Percentiles rank a stretch among this genome's conserved stretches.
phyloP scores from a whole-genome alignment of 1,140 invertebrate species.

The Meloidogyne exigua region DNA sequence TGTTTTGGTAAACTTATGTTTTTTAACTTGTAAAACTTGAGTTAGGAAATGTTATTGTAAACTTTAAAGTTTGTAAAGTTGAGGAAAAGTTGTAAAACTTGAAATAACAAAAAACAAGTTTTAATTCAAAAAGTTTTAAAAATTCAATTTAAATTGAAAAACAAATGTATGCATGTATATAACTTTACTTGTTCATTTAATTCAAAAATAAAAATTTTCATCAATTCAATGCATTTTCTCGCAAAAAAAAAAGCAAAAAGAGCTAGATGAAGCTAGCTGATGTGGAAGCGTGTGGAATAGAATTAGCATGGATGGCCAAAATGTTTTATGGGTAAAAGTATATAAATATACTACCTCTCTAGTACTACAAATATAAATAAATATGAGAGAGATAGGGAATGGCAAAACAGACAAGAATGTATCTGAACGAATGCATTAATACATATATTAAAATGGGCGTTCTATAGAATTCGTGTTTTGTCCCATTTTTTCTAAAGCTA shows the following conservation, averaged over 20 bases:
- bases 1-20: no score
- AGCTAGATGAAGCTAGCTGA: not conserved
- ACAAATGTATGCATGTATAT: not conserved
- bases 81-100: no score
- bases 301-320: constrained; percentile 4
- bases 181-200: not conserved
- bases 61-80: no score
- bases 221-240: not conserved
- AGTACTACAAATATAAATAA: not conserved
- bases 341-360: not conserved
- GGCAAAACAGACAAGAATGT: not conserved
- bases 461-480: not conserved
- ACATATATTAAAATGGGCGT: not conserved
- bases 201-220: not conserved
- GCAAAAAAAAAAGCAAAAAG: not conserved
- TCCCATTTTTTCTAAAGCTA: no score
- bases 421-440: not conserved
- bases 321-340: constrained; percentile 5
- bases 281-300: constrained; percentile 1
- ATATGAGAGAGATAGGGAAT: not conserved
- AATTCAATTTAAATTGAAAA: not conserved
- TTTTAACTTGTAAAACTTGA: no score
- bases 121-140: not conserved
- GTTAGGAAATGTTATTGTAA: no score
- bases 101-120: no score